A percentile compares a stretch with the other conserved stretches of the same genome.
These are phyloP conservation scores for Natator depressus DNA, from an alignment of 2,113 vertebrate genomes.

Conservation along the genomic window DNA sequence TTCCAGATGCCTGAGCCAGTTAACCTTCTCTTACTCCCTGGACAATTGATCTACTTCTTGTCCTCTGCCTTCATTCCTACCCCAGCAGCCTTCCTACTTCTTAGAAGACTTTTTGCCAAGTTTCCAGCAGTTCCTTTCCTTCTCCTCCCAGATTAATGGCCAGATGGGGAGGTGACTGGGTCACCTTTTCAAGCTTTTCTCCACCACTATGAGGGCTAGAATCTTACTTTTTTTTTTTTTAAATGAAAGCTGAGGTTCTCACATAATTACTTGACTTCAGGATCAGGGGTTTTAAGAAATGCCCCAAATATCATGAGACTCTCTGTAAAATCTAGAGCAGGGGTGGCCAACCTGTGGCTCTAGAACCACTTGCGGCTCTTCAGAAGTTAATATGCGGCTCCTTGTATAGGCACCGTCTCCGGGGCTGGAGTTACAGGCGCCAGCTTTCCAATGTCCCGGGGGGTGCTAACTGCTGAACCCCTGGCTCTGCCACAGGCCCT, in stretches of 20 bases:
- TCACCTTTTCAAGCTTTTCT: neutral
- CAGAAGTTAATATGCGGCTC: too few species aligned
- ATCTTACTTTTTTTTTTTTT: neutral
- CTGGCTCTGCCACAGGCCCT: too few species aligned
- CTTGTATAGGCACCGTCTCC: too few species aligned
- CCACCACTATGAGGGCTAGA: neutral
- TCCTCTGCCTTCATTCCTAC: neutral
- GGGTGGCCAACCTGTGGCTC: too few species aligned
- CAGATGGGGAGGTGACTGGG: neutral
- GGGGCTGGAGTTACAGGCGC: too few species aligned
- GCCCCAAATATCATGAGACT: neutral
- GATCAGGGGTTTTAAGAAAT: neutral
- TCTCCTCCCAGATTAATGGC: neutral
- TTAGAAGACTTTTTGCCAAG: neutral
- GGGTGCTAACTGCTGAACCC: too few species aligned
- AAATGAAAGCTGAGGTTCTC: neutral
- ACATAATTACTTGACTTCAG: neutral
- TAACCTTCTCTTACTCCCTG: neutral
- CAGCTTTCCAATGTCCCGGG: too few species aligned
- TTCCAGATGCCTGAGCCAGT: neutral
- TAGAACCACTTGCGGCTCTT: too few species aligned
- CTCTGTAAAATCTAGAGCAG: neutral
- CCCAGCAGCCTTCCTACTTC: neutral
- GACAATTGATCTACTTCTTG: neutral
- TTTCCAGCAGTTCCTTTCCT: neutral